phyloP scores from a whole-genome alignment of 2,797 vertebrate genomes.

The Nannoperca obscura region DNA sequence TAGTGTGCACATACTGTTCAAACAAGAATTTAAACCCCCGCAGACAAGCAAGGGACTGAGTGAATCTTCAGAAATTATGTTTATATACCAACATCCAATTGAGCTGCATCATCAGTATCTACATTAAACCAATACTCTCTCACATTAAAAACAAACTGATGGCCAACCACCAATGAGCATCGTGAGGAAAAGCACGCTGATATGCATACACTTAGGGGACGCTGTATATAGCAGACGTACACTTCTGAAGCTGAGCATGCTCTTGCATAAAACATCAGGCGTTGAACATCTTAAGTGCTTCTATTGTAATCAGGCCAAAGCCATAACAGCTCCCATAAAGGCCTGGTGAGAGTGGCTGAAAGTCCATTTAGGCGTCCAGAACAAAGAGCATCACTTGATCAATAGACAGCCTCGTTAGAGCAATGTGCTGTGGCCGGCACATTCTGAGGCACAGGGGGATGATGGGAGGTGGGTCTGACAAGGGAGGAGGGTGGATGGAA shows the following conservation, averaged over 20 bases:
- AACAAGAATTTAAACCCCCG: constrained; percentile 5
- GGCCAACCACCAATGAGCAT: constrained; percentile 21
- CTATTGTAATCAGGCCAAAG: constrained; percentile 78
- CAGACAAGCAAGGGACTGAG: constrained; percentile 2
- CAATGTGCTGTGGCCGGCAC: constrained; percentile 71
- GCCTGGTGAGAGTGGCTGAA: constrained; percentile 67
- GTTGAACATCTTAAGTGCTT: constrained; percentile 79
- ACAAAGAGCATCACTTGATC: constrained; percentile 80
- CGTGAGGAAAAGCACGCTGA: constrained; percentile 10
- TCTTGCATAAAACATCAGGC: constrained; percentile 81
- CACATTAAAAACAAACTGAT: constrained; percentile 34
- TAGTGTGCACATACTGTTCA: constrained; percentile 2
- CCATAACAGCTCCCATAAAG: constrained; percentile 74
- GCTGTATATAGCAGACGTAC: constrained; percentile 45
- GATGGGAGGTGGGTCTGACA: constrained; percentile 47
- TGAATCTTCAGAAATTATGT: constrained; percentile 17
- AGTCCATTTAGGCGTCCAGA: constrained; percentile 76
- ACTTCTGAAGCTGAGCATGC: constrained; percentile 54
- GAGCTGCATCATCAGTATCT: constrained; percentile 28
- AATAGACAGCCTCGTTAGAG: constrained; percentile 79
- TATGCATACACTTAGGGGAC: constrained; percentile 48
- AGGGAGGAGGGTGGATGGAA: constrained; percentile 3
- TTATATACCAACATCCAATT: constrained; percentile 18
- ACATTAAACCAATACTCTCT: constrained; percentile 43
- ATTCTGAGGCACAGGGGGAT: constrained; percentile 54